Base-by-base conservation (phyloP, 2,888 invertebrate genomes). In the Zaprionus lineosus region DNA sequence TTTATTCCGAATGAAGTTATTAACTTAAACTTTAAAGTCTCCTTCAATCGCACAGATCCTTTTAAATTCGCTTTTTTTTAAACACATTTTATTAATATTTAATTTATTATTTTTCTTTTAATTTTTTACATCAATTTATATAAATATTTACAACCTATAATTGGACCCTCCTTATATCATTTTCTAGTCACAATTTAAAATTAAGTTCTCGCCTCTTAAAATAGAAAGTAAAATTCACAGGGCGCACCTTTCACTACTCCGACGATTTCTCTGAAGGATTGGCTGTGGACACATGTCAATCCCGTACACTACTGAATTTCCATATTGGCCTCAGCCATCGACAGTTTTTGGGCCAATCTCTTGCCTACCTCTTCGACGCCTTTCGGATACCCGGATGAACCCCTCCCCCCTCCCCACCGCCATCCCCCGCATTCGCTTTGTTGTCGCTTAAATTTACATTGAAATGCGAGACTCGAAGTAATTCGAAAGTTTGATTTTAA, bases 401-500 rank as follows among this genome's bases (percentile, higher is more conserved):
- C n/a, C n/a, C 52, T 26, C 19, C 15, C 14, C 8, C 9, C 16
- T n/a, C 2, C 9, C 3, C 1, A 8, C 21, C 16, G 12, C 4
- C 48, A 26, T 12, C 26, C 14, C 28, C 24, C 39, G 9, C 60
- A 46, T 55, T 37, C 64, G 43, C 56, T 61, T 74, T 74, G 82
- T 77, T 84, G 82, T 78, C 75, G 75, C 62, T 75, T 69, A 83
- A 82, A 83, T 85, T 81, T 77, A 81, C 85, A 84, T 82, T 82
- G 82, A 82, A 85, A 85, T 85, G 85, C 85, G 77, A 83, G 73
- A 85, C 85, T 81, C 85, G 85, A 83, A 77, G 82, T 84, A 85
- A 84, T 86, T 86, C 75, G 86, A 82, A 85, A 85, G 86, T 86
- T 85, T 85, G 85, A 86, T 86, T 85, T 86, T 85, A 86, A 86